These are phyloP conservation scores for Ips typographus DNA, from an alignment of 1,140 invertebrate species.

Conservation along the genomic window DNA sequence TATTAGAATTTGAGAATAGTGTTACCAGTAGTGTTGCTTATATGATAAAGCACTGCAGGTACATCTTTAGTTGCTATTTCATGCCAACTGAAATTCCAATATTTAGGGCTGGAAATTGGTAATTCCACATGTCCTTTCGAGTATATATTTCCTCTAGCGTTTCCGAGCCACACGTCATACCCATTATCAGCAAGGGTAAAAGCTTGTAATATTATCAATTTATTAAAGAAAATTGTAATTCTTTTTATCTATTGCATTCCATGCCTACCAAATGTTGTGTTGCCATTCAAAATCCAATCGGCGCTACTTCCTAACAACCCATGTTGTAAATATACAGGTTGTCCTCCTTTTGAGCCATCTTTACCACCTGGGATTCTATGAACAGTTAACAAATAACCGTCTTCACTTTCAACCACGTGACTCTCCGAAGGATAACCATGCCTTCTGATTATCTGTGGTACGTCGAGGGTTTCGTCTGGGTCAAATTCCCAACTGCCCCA, in stretches of 20 bases:
- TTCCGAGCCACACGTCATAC: constrained; percentile 78
- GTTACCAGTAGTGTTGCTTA: constrained; percentile 42
- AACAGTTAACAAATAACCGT: constrained; percentile 71
- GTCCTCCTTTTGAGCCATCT: constrained; percentile 39
- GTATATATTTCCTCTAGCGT: constrained; percentile 67
- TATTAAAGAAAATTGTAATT: not conserved
- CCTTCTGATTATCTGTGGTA: constrained; percentile 61
- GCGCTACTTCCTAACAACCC: constrained; percentile 74
- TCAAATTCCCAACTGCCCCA: constrained; percentile 32
- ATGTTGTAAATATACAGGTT: constrained; percentile 61
- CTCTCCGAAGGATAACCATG: constrained; percentile 70
- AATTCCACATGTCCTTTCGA: constrained; percentile 56
- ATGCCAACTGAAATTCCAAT: constrained; percentile 71
- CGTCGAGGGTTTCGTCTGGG: constrained; percentile 40
- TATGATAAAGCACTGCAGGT: constrained; percentile 68
- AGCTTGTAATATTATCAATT: constrained; percentile 49
- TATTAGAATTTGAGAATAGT: not conserved
- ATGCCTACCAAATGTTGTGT: constrained; percentile 44
- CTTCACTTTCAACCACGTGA: constrained; percentile 65
- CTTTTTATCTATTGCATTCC: not conserved
- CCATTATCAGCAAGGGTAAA: constrained; percentile 70
- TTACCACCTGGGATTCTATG: constrained; percentile 67
- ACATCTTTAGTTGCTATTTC: constrained; percentile 71
- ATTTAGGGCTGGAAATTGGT: constrained; percentile 55
- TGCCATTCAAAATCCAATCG: constrained; percentile 71